Evolutionary conservation across 2,797 vertebrate genomes (phyloP).

Genomic region (Catamblyrhynchus diadema): DNA sequence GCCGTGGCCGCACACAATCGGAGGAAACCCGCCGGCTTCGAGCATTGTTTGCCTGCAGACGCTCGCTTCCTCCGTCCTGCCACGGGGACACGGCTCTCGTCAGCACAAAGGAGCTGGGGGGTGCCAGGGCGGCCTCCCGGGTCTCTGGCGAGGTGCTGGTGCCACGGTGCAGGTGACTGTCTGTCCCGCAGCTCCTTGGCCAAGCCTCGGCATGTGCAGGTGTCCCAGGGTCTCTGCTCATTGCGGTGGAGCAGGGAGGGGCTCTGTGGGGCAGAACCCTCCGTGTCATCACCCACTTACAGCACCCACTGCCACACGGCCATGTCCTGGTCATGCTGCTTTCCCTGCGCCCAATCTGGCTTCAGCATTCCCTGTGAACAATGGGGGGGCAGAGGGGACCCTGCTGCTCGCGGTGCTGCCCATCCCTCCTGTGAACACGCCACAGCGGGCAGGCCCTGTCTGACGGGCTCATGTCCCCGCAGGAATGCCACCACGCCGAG

Average conservation of each 20-base stretch:
- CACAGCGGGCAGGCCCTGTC: fast-evolving
- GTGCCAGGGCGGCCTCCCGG: neutral
- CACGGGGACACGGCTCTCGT: constrained; percentile 38
- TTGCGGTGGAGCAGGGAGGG: fast-evolving
- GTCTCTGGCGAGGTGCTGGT: neutral
- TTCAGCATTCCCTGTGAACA: fast-evolving
- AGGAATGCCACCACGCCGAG: constrained; percentile 91
- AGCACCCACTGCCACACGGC: neutral
- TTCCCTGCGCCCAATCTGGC: fast-evolving
- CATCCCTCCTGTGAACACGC: neutral
- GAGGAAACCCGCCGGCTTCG: constrained; percentile 34
- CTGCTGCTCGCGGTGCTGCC: fast-evolving
- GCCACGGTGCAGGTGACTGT: neutral
- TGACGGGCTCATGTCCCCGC: fast-evolving
- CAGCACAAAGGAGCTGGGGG: constrained; percentile 5
- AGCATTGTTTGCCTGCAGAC: constrained; percentile 62
- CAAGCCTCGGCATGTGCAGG: fast-evolving
- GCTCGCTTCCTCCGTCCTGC: constrained; percentile 63
- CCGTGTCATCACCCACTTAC: neutral
- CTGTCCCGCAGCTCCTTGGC: neutral
- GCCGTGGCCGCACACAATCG: constrained; percentile 39
- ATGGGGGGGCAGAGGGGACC: neutral
- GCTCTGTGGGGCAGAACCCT: neutral
- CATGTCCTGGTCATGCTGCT: fast-evolving
- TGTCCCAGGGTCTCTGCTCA: neutral